Percentiles rank a stretch among this genome's conserved stretches.
These are phyloP conservation scores for Bombus sibiricus DNA, from an alignment of 1,140 invertebrate genomes.

Conservation along the genomic window DNA sequence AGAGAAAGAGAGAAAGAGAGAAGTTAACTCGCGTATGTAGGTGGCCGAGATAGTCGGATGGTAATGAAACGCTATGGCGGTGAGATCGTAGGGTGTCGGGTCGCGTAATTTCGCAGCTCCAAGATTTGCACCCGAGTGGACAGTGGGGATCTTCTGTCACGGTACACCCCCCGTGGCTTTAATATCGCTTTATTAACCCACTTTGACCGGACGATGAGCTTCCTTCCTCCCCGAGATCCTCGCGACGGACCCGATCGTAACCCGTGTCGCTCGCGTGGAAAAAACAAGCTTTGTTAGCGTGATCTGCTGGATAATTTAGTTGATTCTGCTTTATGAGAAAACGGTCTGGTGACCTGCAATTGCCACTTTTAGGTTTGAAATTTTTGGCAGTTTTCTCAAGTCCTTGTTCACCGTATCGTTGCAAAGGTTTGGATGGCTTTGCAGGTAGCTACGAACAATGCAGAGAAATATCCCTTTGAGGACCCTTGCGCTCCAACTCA, in stretches of 20 bases:
- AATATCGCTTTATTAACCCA: conserved; percentile 81
- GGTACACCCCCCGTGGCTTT: conserved; percentile 75
- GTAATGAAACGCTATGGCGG: conserved; percentile 70
- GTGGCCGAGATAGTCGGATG: conserved; percentile 49
- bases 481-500: neutral
- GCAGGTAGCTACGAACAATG: neutral
- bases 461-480: conserved; percentile 3
- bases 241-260: conserved; percentile 11
- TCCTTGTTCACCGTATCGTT: no score
- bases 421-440: no score
- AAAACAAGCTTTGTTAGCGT: neutral
- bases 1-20: neutral
- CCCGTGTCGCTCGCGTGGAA: neutral
- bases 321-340: neutral
- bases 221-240: conserved; percentile 42
- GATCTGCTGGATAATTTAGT: no score
- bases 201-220: conserved; percentile 60
- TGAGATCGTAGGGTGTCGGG: conserved; percentile 50
- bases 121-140: conserved; percentile 66
- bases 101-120: conserved; percentile 68
- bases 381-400: no score
- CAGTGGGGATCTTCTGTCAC: conserved; percentile 66
- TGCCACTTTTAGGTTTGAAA: no score
- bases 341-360: no score
- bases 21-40: neutral